A percentile compares a stretch with the other conserved stretches of the same genome.
phyloP scores from a whole-genome alignment of 2,797 vertebrate genomes.

The Monodelphis domestica region DNA sequence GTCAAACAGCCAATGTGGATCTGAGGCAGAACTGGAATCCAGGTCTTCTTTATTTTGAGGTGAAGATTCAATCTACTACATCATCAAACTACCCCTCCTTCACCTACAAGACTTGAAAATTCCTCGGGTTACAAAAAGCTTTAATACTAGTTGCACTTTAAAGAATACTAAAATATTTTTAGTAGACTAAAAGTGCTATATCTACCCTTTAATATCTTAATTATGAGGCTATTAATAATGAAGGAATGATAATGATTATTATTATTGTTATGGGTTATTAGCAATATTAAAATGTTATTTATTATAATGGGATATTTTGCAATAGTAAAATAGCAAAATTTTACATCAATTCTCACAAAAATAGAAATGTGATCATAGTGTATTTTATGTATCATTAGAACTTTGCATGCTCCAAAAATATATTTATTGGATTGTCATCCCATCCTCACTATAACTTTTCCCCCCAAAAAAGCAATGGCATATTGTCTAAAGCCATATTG shows the following conservation, averaged over 20 bases:
- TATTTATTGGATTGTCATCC: not conserved
- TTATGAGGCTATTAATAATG: not conserved
- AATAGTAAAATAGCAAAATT: slow-evolving; percentile 26
- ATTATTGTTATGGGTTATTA: slow-evolving; percentile 12
- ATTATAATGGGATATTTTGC: not conserved
- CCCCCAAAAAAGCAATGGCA: not conserved
- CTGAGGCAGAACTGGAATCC: not conserved
- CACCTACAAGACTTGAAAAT: not conserved
- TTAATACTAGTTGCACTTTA: not conserved
- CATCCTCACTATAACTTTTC: not conserved
- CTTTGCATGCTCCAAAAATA: not conserved
- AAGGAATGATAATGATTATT: not conserved
- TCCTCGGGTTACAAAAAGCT: slow-evolving; percentile 36
- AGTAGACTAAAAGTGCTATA: not conserved
- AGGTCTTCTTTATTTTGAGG: not conserved
- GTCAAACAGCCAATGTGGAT: not conserved
- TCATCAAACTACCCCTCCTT: not conserved
- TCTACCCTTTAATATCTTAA: slow-evolving; percentile 24
- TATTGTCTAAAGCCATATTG: not conserved
- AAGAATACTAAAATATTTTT: not conserved
- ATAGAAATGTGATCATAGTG: not conserved
- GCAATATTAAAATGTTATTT: slow-evolving; percentile 39
- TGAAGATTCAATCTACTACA: not conserved
- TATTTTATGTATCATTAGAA: not conserved
- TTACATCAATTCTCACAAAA: slow-evolving; percentile 9